phyloP scores from a whole-genome alignment of 1,140 invertebrate species.

The Drosophila setifemur region DNA sequence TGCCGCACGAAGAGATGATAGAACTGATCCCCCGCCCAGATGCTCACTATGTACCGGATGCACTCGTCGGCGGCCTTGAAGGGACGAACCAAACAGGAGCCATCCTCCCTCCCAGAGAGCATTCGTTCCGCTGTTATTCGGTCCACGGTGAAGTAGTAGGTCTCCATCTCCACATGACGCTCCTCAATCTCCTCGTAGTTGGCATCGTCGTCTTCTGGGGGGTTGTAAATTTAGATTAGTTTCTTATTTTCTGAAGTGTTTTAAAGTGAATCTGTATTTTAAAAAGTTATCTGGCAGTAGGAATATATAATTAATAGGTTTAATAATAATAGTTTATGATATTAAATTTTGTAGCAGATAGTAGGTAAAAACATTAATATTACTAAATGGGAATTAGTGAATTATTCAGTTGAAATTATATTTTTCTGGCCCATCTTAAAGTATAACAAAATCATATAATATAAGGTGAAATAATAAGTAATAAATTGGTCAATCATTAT shows the following conservation, averaged over 20 bases:
- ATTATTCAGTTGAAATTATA: too few relatives aligned
- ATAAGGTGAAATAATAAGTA: too few relatives aligned
- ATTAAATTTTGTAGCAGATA: too few relatives aligned
- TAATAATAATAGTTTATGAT: too few relatives aligned
- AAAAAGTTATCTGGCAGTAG: too few relatives aligned
- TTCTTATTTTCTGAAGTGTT: neutral
- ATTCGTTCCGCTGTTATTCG: conserved; percentile 62
- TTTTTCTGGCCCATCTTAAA: too few relatives aligned
- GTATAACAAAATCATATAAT: too few relatives aligned
- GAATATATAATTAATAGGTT: too few relatives aligned
- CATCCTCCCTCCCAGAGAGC: conserved; percentile 58
- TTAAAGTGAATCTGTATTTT: too few relatives aligned
- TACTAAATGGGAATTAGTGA: too few relatives aligned
- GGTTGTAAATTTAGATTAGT: neutral
- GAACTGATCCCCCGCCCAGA: conserved; percentile 65
- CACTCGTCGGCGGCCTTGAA: conserved; percentile 70
- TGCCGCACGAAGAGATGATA: conserved; percentile 75
- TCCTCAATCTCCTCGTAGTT: conserved; percentile 69
- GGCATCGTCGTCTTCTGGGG: conserved; percentile 59
- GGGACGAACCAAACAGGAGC: conserved; percentile 74
- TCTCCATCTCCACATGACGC: conserved; percentile 66
- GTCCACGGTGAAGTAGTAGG: conserved; percentile 76
- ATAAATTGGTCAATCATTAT: too few relatives aligned
- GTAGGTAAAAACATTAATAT: too few relatives aligned
- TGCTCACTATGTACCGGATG: conserved; percentile 77